Evolutionary conservation across 2,113 vertebrate species (phyloP).

Genomic region (Paracanthobrama guichenoti): DNA sequence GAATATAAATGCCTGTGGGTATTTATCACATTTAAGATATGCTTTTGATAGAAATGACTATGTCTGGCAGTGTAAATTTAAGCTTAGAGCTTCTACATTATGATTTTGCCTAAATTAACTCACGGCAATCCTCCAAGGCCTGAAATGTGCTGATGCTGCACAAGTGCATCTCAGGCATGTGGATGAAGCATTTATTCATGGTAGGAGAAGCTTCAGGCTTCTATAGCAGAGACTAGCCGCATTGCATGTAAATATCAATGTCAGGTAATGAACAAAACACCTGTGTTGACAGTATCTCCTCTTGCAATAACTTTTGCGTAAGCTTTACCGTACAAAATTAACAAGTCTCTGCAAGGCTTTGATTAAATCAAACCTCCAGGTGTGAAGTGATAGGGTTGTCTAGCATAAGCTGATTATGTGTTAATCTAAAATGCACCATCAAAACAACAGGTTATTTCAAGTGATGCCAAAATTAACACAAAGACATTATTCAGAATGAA

Average conservation of each 20-base stretch:
- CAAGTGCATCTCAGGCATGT: conserved; percentile 12
- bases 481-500: conserved; percentile 14
- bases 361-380: conserved; percentile 12
- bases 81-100: background rate
- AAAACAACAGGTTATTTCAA: conserved; percentile 28
- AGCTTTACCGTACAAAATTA: conserved; percentile 5
- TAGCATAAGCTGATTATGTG: conserved; percentile 25
- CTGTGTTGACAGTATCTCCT: conserved; percentile 21
- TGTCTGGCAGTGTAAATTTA: conserved; percentile 2
- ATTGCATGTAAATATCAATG: conserved; percentile 27
- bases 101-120: conserved; percentile 27
- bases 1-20: background rate
- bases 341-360: conserved; percentile 7
- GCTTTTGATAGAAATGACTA: background rate
- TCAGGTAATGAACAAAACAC: conserved; percentile 30
- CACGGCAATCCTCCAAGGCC: background rate
- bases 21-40: conserved; percentile 3
- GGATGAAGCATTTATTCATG: conserved; percentile 31
- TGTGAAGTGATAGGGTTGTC: conserved; percentile 13
- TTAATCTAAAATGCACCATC: conserved; percentile 21
- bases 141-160: conserved; percentile 31
- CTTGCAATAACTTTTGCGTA: background rate
- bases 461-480: conserved; percentile 20
- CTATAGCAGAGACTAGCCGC: background rate
- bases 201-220: conserved; percentile 17